Evolutionary conservation across 2,797 vertebrate genomes (phyloP).

Genomic region (Melopsittacus undulatus): DNA sequence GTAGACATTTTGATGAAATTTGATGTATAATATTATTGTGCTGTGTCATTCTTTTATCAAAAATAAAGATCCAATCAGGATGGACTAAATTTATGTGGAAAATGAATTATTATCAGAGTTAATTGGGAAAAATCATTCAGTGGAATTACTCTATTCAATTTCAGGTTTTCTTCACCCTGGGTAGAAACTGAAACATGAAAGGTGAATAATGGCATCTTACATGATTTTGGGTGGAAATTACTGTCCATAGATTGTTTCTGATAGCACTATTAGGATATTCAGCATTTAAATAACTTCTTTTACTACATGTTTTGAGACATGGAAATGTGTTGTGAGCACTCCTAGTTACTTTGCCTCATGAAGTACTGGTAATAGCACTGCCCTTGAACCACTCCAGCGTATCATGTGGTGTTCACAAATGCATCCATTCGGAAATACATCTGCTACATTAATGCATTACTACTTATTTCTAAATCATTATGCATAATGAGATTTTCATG

Average conservation of each 20-base stretch:
- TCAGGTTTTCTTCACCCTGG: not conserved
- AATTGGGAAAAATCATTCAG: not conserved
- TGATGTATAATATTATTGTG: not conserved
- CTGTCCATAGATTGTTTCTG: not conserved
- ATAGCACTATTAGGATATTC: not conserved
- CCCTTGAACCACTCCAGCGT: not conserved
- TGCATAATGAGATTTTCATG: not conserved
- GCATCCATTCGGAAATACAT: not conserved
- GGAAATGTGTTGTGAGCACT: not conserved
- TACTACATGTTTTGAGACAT: not conserved
- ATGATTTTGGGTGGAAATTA: not conserved
- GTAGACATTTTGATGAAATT: not conserved
- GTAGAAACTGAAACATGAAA: not conserved
- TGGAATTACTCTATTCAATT: not conserved
- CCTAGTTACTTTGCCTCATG: not conserved
- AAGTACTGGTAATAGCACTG: not conserved
- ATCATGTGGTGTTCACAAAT: not conserved
- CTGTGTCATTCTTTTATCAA: not conserved
- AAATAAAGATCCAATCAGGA: not conserved
- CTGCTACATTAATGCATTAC: not conserved
- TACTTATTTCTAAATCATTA: constrained; percentile 10
- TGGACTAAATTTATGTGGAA: not conserved
- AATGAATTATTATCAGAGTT: not conserved
- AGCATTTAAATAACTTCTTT: not conserved
- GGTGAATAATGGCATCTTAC: not conserved